Percentiles rank a stretch among this genome's conserved stretches.
Evolutionary conservation across 2,888 invertebrate genomes (phyloP).

Genomic region (Sphaerophoria rueppellii): DNA sequence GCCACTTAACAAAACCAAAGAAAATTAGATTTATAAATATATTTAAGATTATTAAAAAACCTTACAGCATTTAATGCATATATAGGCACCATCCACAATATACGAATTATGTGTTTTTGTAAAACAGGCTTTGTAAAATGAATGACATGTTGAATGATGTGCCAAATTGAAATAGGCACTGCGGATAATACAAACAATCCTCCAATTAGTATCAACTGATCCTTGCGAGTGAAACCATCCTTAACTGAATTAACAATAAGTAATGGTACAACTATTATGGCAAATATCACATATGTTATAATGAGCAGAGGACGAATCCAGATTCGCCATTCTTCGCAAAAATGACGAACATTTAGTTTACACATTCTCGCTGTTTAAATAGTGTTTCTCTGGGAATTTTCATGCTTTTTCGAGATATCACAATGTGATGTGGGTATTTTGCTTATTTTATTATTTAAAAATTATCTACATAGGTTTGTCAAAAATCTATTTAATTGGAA

Average conservation of each 20-base stretch:
- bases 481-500: neutral
- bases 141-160: slow-evolving; percentile 96
- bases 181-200: slow-evolving; percentile 96
- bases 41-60: slow-evolving; percentile 71
- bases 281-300: slow-evolving; percentile 89
- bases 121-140: slow-evolving; percentile 95
- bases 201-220: slow-evolving; percentile 92
- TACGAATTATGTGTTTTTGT: slow-evolving; percentile 97
- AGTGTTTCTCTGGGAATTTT: slow-evolving; percentile 41
- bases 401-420: slow-evolving; percentile 54
- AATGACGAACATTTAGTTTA: slow-evolving; percentile 78
- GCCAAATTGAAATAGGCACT: slow-evolving; percentile 96
- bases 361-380: slow-evolving; percentile 75
- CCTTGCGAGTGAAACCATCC: slow-evolving; percentile 90
- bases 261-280: slow-evolving; percentile 92
- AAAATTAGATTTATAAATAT: neutral
- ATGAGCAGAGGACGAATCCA: slow-evolving; percentile 95
- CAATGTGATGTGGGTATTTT: slow-evolving; percentile 10
- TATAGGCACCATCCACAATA: slow-evolving; percentile 99
- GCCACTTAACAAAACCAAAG: slow-evolving; percentile 77
- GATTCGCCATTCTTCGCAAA: slow-evolving; percentile 87
- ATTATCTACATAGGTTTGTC: neutral
- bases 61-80: slow-evolving; percentile 96
- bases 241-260: slow-evolving; percentile 90
- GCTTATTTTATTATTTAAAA: neutral